Evolutionary conservation across 2,797 vertebrate species (phyloP).

Genomic region (Cygnus olor): DNA sequence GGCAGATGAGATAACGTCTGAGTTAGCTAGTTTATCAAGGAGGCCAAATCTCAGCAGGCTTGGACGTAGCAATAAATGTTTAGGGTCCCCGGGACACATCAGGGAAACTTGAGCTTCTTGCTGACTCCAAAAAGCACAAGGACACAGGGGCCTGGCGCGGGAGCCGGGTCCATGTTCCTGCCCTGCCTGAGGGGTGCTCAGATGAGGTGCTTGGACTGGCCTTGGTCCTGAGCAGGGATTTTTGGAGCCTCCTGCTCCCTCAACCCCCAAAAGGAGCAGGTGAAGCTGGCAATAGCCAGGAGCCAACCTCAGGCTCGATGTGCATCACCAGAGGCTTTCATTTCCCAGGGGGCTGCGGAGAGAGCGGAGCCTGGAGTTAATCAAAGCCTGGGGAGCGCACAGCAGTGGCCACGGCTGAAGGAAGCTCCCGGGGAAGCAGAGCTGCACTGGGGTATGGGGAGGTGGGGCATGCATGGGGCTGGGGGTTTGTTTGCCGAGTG

Average conservation of each 20-base stretch:
- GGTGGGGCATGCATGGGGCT: fast-evolving
- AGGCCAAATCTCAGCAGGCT: not conserved
- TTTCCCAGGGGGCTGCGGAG: not conserved
- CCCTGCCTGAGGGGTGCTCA: not conserved
- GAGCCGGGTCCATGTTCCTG: not conserved
- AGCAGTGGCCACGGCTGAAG: not conserved
- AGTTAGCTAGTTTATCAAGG: not conserved
- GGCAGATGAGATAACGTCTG: not conserved
- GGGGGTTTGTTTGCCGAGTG: not conserved
- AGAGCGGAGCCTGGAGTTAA: not conserved
- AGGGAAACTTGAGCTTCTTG: not conserved
- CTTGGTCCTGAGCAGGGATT: not conserved
- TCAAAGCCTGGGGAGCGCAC: not conserved
- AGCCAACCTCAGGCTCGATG: not conserved
- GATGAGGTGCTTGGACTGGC: not conserved
- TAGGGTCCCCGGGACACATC: not conserved
- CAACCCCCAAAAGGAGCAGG: not conserved
- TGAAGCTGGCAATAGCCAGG: not conserved
- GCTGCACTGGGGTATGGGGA: not conserved
- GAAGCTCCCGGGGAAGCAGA: not conserved
- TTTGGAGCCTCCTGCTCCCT: not conserved
- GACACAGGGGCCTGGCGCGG: not conserved
- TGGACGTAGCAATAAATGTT: not conserved
- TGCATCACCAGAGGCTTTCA: not conserved
- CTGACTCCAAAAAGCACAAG: not conserved